Percentiles rank a stretch among this genome's conserved stretches.
phyloP scores from a whole-genome alignment of 2,888 invertebrate species.

The Pinctada fucata region DNA sequence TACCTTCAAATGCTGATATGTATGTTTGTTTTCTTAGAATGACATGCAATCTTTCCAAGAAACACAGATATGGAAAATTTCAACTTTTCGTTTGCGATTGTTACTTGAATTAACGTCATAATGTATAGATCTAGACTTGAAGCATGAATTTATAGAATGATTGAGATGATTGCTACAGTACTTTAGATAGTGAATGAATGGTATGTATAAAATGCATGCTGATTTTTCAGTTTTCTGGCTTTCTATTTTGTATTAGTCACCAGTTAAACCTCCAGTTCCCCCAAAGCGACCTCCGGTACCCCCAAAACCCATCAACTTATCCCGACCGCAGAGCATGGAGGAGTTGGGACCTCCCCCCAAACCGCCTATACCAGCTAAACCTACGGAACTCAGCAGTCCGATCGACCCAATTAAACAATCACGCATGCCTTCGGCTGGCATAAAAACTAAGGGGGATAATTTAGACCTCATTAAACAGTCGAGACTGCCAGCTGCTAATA shows the following conservation, averaged over 20 bases:
- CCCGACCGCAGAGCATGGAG: slow-evolving; percentile 37
- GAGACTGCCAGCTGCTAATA: slow-evolving; percentile 44
- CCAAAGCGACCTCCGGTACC: slow-evolving; percentile 61
- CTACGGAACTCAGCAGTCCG: slow-evolving; percentile 15
- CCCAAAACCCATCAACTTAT: slow-evolving; percentile 56
- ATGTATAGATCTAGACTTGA: neutral
- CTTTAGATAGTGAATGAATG: no score
- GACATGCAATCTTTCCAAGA: no score
- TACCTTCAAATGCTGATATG: no score
- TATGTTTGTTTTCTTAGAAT: no score
- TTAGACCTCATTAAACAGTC: slow-evolving; percentile 48
- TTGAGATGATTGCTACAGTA: neutral
- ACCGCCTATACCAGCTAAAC: slow-evolving; percentile 31
- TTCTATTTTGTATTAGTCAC: slow-evolving; percentile 32
- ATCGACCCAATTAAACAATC: slow-evolving; percentile 34
- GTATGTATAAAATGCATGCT: neutral
- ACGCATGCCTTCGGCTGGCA: slow-evolving; percentile 24
- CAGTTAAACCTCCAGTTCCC: slow-evolving; percentile 41
- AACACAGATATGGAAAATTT: no score
- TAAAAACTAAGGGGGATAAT: neutral
- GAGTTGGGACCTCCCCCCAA: slow-evolving; percentile 36
- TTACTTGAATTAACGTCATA: neutral
- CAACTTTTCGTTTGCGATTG: neutral
- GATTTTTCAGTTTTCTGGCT: slow-evolving; percentile 7
- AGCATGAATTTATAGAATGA: neutral